phyloP scores from a whole-genome alignment of 2,797 vertebrate species.

The Takifugu rubripes region DNA sequence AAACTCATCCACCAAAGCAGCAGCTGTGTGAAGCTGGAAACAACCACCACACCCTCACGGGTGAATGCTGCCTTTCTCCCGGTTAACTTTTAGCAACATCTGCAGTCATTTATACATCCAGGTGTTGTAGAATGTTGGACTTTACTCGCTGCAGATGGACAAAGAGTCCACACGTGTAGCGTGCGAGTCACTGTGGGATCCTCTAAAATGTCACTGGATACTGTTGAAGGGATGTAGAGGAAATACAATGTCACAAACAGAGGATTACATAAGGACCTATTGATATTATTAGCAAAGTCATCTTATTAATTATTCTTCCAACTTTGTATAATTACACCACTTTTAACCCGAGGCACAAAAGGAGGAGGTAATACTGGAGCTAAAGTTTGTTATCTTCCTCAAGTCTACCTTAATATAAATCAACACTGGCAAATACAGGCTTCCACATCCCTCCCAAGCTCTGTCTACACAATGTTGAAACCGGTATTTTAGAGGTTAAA shows the following conservation, averaged over 20 bases:
- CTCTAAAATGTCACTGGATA: slow-evolving; percentile 11
- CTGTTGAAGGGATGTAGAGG: slow-evolving; percentile 13
- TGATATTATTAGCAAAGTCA: too few species aligned
- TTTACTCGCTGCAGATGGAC: slow-evolving; percentile 38
- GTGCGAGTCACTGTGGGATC: slow-evolving; percentile 34
- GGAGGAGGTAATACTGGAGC: too few species aligned
- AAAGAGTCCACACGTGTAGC: slow-evolving; percentile 20
- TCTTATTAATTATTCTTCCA: too few species aligned
- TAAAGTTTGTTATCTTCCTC: too few species aligned
- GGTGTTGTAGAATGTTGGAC: slow-evolving; percentile 39
- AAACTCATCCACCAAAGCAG: slow-evolving; percentile 33
- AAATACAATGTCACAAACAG: not conserved
- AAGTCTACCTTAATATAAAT: too few species aligned
- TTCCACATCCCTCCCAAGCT: too few species aligned
- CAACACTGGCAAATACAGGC: too few species aligned
- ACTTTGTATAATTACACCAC: not conserved
- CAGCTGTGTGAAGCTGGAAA: slow-evolving; percentile 51
- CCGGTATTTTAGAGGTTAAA: not conserved
- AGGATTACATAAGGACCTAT: not conserved
- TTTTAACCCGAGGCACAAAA: not conserved
- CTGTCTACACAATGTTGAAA: not conserved
- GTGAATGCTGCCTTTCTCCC: slow-evolving; percentile 27
- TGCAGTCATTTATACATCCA: slow-evolving; percentile 44
- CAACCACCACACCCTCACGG: slow-evolving; percentile 38
- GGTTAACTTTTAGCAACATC: slow-evolving; percentile 41